Evolutionary conservation across 2,888 invertebrate genomes (phyloP), one percentile per base, ranked within the genome.

Genomic region (Gymnosoma rotundatum): DNA sequence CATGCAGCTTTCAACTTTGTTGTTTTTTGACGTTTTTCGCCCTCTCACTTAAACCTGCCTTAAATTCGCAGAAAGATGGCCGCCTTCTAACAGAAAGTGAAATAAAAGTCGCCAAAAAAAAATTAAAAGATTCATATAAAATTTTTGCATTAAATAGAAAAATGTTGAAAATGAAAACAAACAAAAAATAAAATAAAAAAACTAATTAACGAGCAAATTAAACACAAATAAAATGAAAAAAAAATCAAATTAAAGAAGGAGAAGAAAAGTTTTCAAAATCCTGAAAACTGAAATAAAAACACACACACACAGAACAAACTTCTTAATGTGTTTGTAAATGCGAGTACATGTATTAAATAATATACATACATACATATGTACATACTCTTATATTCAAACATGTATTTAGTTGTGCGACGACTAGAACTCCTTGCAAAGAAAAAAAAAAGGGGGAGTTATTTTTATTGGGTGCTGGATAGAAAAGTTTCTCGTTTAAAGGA

Each of bases 141-240:
- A 16, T 56, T 56, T 75, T 69, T 52, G 50, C 7, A 25, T 25
- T 21, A 75, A 81, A 75, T 50, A 72, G 64, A 58, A 60, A 75
- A 70, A 75, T 48, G 54, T 54, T 36, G 64, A 63, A 60, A 73
- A 52, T 60, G 7, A 56, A 36, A 64, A 56, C 56, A 18, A 42
- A 78, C 25, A 61, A 82, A 64, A 58, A 72, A 52, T 50, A 10
- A 56, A 20, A 64, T 32, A 58, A 25, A 45, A 73, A 38, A 63
- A 82, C 58, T 60, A 66, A 76, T 82, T 78, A 82, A 82, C 82
- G 48, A 78, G 60, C 66, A 67, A 73, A 82, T 78, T 78, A 54
- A 82, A 78, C 72, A 67, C 25, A 76, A 63, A 82, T 18, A 70
- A 78, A 78, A 66, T 58, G 45, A 76, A 66, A 45, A 20, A 52